Evolutionary conservation across 2,888 invertebrate genomes (phyloP), one percentile per base, ranked within the genome.

Genomic region (Pemphredon lugubris): DNA sequence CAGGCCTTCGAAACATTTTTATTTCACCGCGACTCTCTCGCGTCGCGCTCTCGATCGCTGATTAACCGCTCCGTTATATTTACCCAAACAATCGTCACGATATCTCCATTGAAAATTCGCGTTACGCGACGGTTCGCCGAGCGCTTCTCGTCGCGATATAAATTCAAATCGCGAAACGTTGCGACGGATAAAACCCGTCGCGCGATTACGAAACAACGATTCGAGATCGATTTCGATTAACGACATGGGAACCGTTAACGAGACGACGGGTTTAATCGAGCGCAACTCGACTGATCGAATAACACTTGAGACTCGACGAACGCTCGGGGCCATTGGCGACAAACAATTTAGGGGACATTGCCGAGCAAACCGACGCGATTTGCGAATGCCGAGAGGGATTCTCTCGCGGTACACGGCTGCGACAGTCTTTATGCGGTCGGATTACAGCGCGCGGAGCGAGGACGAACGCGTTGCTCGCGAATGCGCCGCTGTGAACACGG

Each of bases 391-490:
- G 11, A 14, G 37, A 39, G 23, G 69, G 50, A 60, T 71, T 51
- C 40, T 20, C 40, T 39, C 11, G 55, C 51, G 47, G 68, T 71
- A 68, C 72, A 66, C 54, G 58, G 50, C 39, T 45, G n/a, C n/a
- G 48, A 32, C 61, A 55, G 72, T 63, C 72, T 72, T 72, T 61
- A 53, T 40, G 66, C 37, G 72, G 66, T 55, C 63, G 73, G 67
- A 72, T 72, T 67, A 67, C 72, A 67, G 21, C 50, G 54, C 30
- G n/a, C 48, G n/a, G 58, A 14, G 48, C 50, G 60, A 50, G 40
- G 48, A 37, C 68, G 55, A 32, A 32, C 26, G 26, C 26, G 26
- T 53, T 54, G 39, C 37, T 45, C 32, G 20, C 57, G 16, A 54
- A 61, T 55, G 23, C 13, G 51, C 69, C 70, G 32, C 70, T 58